phyloP scores from a whole-genome alignment of 1,140 invertebrate genomes.

The Delia radicum region DNA sequence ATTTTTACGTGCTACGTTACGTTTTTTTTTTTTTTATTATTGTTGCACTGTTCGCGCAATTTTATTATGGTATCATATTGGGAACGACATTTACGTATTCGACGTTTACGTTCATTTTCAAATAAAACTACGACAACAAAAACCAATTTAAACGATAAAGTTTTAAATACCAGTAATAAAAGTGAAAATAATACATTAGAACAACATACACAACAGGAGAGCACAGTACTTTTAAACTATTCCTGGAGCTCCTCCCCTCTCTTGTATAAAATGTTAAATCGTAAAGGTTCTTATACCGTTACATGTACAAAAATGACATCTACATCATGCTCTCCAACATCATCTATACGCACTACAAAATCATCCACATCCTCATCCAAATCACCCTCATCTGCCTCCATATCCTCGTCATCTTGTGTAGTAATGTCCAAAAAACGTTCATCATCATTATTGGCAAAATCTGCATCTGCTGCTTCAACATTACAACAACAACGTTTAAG shows the following conservation, averaged over 20 bases:
- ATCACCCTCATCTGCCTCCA: neutral
- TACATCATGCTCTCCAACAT: neutral
- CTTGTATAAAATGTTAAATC: slow-evolving; percentile 15
- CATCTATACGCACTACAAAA: neutral
- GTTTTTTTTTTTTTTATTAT: no score
- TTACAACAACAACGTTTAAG: neutral
- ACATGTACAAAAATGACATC: neutral
- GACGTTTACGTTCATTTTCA: neutral
- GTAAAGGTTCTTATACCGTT: slow-evolving; percentile 5
- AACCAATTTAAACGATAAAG: neutral
- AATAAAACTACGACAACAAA: neutral
- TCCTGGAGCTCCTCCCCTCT: neutral
- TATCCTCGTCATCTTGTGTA: neutral
- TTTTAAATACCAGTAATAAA: neutral
- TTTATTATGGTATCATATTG: neutral
- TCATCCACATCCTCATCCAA: neutral
- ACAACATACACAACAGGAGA: neutral
- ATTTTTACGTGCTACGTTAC: neutral
- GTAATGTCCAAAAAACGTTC: neutral
- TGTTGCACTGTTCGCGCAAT: no score
- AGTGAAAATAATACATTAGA: neutral
- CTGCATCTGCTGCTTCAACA: neutral
- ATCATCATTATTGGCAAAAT: neutral
- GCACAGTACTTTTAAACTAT: neutral
- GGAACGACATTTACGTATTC: neutral